Evolutionary conservation across 2,797 vertebrate genomes (phyloP), one percentile per base, ranked within the genome.

Genomic region (Siniperca scherzeri): DNA sequence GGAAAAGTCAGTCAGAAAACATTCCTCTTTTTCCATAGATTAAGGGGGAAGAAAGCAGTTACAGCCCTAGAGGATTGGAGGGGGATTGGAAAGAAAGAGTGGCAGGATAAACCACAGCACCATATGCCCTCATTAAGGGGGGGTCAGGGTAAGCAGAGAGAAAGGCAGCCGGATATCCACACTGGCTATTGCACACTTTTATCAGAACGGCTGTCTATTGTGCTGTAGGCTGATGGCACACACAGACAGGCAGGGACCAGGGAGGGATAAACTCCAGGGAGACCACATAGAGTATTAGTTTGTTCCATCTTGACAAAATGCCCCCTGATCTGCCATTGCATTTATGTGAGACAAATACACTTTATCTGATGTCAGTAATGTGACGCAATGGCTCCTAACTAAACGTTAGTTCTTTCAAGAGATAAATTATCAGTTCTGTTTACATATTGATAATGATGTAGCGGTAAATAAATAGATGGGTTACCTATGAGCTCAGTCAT

Each of bases 21-120:
- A 92, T 92, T 93, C 83, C 86, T 89, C 59, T 89, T 87, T 91
- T 93, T 93, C 91, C 86, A 91, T 89, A 90, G 90, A 89, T 90
- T 88, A 69, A 85, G 70, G 13, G 44, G 78, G 81, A 80, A 80
- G 70, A 83, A 83, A 86, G 50, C 61, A 83, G 52, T 67, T 81
- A 76, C 62, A 86, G 80, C 59, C 84, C 82, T 62, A 80, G 75
- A 87, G 81, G 86, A 78, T 74, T 75, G 79, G 52, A 81, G 53
- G 79, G 78, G 81, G 81, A 86, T 77, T 80, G 88, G 88, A 91
- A 90, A 92, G 81, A 91, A 89, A 92, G 86, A 89, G 89, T 85
- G 79, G 78, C 84, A 87, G 88, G 89, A 92, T 92, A 89, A 93
- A 88, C 86, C 86, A 65, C 82, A 87, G 80, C 78, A 68, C 53